Base-by-base conservation (phyloP, 2,113 vertebrate genomes). In the Lanius collurio region DNA sequence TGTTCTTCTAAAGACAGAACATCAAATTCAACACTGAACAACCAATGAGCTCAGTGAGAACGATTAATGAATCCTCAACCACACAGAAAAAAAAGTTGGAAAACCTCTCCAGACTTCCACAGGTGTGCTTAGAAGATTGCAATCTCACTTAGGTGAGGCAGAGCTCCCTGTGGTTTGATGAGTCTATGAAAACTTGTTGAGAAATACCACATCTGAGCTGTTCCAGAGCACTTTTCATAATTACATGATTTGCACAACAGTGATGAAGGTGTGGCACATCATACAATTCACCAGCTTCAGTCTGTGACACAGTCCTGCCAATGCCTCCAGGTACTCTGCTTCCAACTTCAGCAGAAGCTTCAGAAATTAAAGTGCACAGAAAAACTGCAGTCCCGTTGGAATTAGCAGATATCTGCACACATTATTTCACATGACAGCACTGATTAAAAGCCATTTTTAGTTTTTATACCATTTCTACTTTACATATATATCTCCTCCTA, bases 121-220 rank as follows among this genome's bases (percentile, higher is more conserved):
- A 90, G 86, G 60, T 82, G 71, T 49, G 55, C 60, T 55, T n/a
- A 35, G 9, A 71, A 93, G 71, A 77, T 1, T 76, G 68, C 59
- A 59, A 6, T 84, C 89, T 74, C 69, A 10, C 24, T 76, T 63
- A 71, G 81, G 44, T 26, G 44, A 86, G 62, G 55, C 70, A 81
- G 22, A n/a, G 64, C 35, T 78, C 89, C 77, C 65, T 49, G 91
- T 30, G 79, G 81, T 83, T 93, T 87, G 71, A 50, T 8, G 15
- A 87, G 62, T 55, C 69, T 56, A 18, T 57, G 64, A 87, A 71
- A 91, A 94, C 41, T 9, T 80, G 69, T 76, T 84, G 76, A 89
- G 83, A 93, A 96, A 95, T 71, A 63, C 78, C 92, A 93, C 87
- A 95, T 87, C 84, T 88, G 87, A 96, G 87, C 31, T 82, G 73